Base-by-base conservation (phyloP, 2,113 vertebrate genomes). In the Notechis scutatus region DNA sequence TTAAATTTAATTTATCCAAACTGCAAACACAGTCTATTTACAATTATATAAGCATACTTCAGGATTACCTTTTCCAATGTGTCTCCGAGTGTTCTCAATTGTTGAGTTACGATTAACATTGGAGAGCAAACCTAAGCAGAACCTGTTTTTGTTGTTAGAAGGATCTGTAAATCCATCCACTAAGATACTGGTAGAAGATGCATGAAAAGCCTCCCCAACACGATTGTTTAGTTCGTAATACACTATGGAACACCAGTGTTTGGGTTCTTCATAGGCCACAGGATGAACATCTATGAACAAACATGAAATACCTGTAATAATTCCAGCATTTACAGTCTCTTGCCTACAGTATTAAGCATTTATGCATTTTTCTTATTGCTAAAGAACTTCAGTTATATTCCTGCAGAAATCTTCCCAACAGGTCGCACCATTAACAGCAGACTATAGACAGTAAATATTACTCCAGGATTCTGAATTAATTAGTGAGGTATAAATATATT, bases 221-320 rank as follows among this genome's bases (percentile, higher is more conserved):
- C 99, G 98, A 93, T 99, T 99, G 94, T 99, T 99, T 94, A 99
- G 97, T 96, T 99, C 99, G 7, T 99, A 99, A 97, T 99, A 99
- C 93, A 99, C 99, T 92, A 99, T 99, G n/a, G 99, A 99, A 97
- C 99, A 99, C 99, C 99, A 99, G 97, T 99, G 98, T 93, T 98
- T 99, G 56, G 99, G 99, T 89, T 99, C 99, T 94, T 99, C 98
- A 64, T 99, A 99, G 96, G 99, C 99, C 96, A 99, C 99, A 10
- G 99, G 99, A 61, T 99, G 99, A 91, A 99, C 98, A 97, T 99
- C 99, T 99, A 97, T 50, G 39, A 97, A 97, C 87, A 23, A 95
- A 97, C 89, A 29, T 59, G 95, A 92, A 94, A 89, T 20, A 92
- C 0, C 0, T 0, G 39, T 59, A 94, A 85, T 54, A 88, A 1